Base-by-base conservation (phyloP, 2,888 invertebrate genomes). In the Archips xylosteana region DNA sequence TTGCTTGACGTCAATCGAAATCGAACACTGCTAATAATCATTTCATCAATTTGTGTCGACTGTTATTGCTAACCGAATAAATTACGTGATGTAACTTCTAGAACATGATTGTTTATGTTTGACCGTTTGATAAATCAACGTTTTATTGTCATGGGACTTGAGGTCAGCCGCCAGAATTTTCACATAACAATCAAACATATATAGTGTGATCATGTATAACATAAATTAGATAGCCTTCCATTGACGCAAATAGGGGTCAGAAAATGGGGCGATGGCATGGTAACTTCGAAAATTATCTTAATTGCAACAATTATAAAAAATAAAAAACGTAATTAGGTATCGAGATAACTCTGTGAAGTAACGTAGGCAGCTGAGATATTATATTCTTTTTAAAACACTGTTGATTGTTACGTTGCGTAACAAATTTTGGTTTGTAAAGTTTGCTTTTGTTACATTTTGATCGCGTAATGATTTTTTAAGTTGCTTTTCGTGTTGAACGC, bases 1-100 rank as follows among this genome's bases (percentile, higher is more conserved):
- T 60, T 59, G 69, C 62, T 81, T 92, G 92, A 92, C 91, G 91
- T 91, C 92, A 92, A 85, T 86, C 76, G 77, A 79, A 83, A 80
- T 82, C 74, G 79, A 80, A 82, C 83, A 78, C 77, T 78, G 74
- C 77, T 82, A 80, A 82, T 85, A 84, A 83, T 80, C 76, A 83
- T 86, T 85, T 82, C 81, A 87, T 86, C 84, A 86, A 85, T 85
- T 79, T 75, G 79, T 81, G 79, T 80, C 76, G 76, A 74, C 71
- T 76, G 79, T 79, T 78, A 79, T 82, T 76, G 69, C 45, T 68
- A 66, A 70, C 60, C 34, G 65, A 45, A 70, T 74, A 54, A 64
- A 72, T 54, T 32, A 47, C 51, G 45, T 59, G 73, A 51, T 69
- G 34, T 57, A 63, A 64, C 47, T 69, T 69, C 70, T 60, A 60